phyloP scores from a whole-genome alignment of 2,113 vertebrate species.

The Electrona antarctica region DNA sequence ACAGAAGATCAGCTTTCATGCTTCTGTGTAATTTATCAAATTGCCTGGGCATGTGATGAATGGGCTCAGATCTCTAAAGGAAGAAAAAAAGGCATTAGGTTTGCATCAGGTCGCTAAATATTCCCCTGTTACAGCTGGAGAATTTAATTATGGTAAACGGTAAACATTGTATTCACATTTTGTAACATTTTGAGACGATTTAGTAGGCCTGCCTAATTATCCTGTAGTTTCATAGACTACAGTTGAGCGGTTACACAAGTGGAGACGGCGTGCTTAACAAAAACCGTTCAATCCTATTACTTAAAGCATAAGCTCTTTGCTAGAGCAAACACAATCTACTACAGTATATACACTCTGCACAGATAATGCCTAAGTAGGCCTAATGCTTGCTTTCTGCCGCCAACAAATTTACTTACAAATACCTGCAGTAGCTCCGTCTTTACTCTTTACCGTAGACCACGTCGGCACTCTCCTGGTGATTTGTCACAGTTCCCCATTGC shows the following conservation, averaged over 20 bases:
- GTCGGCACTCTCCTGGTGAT: slow-evolving; percentile 58
- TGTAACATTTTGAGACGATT: slow-evolving; percentile 49
- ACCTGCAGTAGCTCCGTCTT: slow-evolving; percentile 33
- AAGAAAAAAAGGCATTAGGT: slow-evolving; percentile 46
- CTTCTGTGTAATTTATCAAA: slow-evolving; percentile 74
- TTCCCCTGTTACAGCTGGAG: slow-evolving; percentile 49
- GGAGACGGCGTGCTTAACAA: slow-evolving; percentile 54
- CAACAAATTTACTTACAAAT: slow-evolving; percentile 46
- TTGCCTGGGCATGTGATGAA: slow-evolving; percentile 71
- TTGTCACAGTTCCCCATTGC: slow-evolving; percentile 69
- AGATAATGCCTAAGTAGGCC: slow-evolving; percentile 47
- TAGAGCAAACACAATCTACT: slow-evolving; percentile 15
- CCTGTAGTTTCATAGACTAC: slow-evolving; percentile 56
- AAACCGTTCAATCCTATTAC: slow-evolving; percentile 55
- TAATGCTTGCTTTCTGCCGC: slow-evolving; percentile 47
- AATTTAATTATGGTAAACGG: slow-evolving; percentile 65
- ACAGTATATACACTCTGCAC: slow-evolving; percentile 23
- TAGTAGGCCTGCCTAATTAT: slow-evolving; percentile 58
- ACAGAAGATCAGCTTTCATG: slow-evolving; percentile 70
- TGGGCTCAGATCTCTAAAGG: slow-evolving; percentile 59
- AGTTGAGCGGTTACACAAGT: slow-evolving; percentile 52
- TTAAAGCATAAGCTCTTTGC: slow-evolving; percentile 21
- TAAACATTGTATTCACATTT: slow-evolving; percentile 59
- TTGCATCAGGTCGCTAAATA: slow-evolving; percentile 55
- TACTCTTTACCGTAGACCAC: slow-evolving; percentile 49